phyloP scores from a whole-genome alignment of 2,797 vertebrate genomes.

The Luscinia megarhynchos region DNA sequence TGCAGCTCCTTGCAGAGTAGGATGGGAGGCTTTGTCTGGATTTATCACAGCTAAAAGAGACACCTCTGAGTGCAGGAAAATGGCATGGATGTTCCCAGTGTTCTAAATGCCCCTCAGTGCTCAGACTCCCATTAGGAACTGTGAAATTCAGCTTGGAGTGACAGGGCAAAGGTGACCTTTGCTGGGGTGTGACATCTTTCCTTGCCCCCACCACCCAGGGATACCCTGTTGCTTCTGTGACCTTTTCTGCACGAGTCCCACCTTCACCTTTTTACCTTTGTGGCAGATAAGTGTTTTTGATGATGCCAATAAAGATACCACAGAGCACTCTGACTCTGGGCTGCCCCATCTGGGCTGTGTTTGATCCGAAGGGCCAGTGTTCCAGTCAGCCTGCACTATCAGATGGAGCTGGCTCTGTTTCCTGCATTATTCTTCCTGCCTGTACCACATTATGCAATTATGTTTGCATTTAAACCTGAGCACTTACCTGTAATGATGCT shows the following conservation, averaged over 20 bases:
- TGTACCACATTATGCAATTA: constrained; percentile 80
- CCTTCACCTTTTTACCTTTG: constrained; percentile 72
- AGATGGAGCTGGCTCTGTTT: constrained; percentile 79
- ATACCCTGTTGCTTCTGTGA: not conserved
- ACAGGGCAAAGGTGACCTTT: not conserved
- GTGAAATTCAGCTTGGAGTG: not conserved
- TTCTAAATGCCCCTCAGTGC: not conserved
- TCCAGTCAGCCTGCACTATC: constrained; percentile 78
- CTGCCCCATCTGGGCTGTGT: constrained; percentile 58
- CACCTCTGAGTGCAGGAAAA: not conserved
- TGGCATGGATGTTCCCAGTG: not conserved
- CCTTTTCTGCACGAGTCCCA: not conserved
- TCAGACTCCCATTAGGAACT: not conserved
- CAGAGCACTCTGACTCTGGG: constrained; percentile 34
- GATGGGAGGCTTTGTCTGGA: not conserved
- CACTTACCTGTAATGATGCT: constrained; percentile 80
- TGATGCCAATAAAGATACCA: constrained; percentile 70
- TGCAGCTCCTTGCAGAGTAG: not conserved
- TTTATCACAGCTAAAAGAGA: not conserved
- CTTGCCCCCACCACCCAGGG: not conserved
- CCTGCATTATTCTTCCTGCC: constrained; percentile 79
- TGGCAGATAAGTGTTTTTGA: constrained; percentile 48
- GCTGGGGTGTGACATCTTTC: not conserved
- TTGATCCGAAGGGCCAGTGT: constrained; percentile 64
- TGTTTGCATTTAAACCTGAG: constrained; percentile 80